phyloP scores from a whole-genome alignment of 2,888 invertebrate genomes.

The Coecobrya sp. region DNA sequence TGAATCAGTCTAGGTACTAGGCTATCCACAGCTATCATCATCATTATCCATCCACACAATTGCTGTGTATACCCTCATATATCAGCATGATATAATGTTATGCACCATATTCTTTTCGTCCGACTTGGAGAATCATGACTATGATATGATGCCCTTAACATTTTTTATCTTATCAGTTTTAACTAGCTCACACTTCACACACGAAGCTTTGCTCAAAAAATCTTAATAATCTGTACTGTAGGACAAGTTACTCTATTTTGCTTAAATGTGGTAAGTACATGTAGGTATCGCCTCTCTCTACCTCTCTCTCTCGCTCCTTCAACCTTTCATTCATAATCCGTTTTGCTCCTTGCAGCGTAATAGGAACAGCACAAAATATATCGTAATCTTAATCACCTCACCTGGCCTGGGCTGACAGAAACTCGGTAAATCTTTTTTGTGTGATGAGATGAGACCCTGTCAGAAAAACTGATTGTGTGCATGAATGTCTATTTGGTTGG shows the following conservation, averaged over 20 bases:
- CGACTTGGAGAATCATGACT: background rate
- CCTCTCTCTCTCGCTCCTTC: background rate
- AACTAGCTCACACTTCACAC: conserved; percentile 24
- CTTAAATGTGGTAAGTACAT: background rate
- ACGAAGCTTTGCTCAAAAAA: background rate
- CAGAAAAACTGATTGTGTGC: conserved; percentile 38
- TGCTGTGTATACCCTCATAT: background rate
- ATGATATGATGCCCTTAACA: conserved; percentile 40
- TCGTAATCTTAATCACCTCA: conserved; percentile 40
- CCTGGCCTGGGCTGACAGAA: background rate
- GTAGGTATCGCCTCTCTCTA: background rate
- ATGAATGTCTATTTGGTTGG: background rate
- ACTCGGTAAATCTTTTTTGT: background rate
- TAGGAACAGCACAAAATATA: conserved; percentile 32
- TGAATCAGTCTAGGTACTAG: conserved; percentile 37
- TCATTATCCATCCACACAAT: conserved; percentile 30
- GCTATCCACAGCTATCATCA: background rate
- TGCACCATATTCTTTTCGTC: background rate
- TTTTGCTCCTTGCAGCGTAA: conserved; percentile 49
- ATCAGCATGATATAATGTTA: background rate
- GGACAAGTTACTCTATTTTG: background rate
- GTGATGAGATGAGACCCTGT: conserved; percentile 34
- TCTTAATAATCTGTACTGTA: background rate
- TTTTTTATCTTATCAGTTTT: conserved; percentile 36
- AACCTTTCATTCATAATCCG: conserved; percentile 29